Conservation (phyloP, 37 sponge, comb jelly and placozoan genomes). For the Corticium candelabrum region DNA sequence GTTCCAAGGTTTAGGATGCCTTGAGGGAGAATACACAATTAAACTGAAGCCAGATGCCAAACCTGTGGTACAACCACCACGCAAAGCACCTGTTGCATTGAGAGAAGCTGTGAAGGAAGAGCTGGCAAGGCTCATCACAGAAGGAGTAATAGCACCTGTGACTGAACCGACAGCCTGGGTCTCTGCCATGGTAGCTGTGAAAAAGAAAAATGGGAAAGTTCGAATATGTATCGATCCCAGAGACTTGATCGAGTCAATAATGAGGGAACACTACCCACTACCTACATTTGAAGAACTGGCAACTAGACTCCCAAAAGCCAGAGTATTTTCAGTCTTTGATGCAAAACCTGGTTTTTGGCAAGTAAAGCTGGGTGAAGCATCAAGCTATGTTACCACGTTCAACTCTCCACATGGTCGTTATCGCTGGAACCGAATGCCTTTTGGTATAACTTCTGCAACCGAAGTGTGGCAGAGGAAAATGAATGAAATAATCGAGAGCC, state of each 20-base stretch:
- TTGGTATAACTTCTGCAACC: slow-evolving; percentile 41
- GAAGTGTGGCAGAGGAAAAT: no score
- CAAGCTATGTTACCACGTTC: slow-evolving; percentile 50
- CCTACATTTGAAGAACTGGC: slow-evolving; percentile 56
- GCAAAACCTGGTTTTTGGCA: slow-evolving; percentile 47
- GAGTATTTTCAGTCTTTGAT: slow-evolving; percentile 44
- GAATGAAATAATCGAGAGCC: no score
- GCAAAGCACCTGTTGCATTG: slow-evolving; percentile 22
- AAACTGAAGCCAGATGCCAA: not conserved
- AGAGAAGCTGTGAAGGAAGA: slow-evolving; percentile 10
- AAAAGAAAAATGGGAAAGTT: slow-evolving; percentile 17
- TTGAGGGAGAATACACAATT: slow-evolving; percentile 30
- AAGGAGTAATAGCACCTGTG: slow-evolving; percentile 30
- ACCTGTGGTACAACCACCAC: slow-evolving; percentile 21
- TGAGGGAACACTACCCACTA: slow-evolving; percentile 43
- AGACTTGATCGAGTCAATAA: slow-evolving; percentile 39
- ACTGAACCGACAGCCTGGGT: slow-evolving; percentile 41
- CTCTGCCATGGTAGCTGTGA: slow-evolving; percentile 29
- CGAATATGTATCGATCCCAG: slow-evolving; percentile 50
- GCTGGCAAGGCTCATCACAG: slow-evolving; percentile 3
- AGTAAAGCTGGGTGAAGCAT: slow-evolving; percentile 30
- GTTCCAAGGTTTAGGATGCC: slow-evolving; percentile 21
- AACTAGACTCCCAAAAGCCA: slow-evolving; percentile 29
- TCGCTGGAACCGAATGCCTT: slow-evolving; percentile 52
- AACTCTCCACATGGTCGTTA: slow-evolving; percentile 34